phyloP scores from a whole-genome alignment of 2,113 vertebrate species.

The Neodontobutis hainanensis region DNA sequence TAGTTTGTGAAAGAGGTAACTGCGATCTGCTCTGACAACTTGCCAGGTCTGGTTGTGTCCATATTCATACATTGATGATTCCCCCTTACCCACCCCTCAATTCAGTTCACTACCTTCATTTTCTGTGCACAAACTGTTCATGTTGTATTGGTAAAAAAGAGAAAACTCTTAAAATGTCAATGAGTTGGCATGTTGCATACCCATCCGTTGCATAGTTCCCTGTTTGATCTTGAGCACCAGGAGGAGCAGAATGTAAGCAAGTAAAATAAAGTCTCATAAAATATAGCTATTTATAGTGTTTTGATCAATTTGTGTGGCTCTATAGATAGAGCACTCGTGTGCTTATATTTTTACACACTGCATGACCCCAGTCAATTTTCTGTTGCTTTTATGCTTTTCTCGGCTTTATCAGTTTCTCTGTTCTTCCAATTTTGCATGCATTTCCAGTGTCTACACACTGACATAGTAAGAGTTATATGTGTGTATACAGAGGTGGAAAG shows the following conservation, averaged over 20 bases:
- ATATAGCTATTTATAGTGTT: neutral
- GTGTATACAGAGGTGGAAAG: slow-evolving; percentile 57
- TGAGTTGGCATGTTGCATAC: slow-evolving; percentile 39
- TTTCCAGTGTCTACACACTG: slow-evolving; percentile 44
- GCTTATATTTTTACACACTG: slow-evolving; percentile 56
- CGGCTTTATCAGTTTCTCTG: slow-evolving; percentile 38
- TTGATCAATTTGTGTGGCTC: neutral
- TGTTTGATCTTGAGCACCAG: neutral
- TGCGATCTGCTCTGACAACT: slow-evolving; percentile 50
- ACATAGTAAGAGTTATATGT: neutral
- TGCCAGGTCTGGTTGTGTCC: slow-evolving; percentile 64
- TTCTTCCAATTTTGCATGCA: slow-evolving; percentile 79
- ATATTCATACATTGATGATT: slow-evolving; percentile 49
- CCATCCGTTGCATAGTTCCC: neutral
- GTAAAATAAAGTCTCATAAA: neutral
- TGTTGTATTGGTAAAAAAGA: neutral
- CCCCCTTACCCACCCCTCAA: neutral
- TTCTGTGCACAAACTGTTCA: slow-evolving; percentile 24
- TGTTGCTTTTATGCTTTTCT: slow-evolving; percentile 15
- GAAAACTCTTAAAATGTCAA: neutral
- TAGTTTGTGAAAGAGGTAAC: slow-evolving; percentile 71
- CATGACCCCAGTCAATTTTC: slow-evolving; percentile 67
- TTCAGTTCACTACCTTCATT: neutral
- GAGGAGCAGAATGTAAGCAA: neutral
- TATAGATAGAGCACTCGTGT: slow-evolving; percentile 1